Conservation (phyloP, 30 jellyfish, hydroid and myxozoan genomes). For the Aurelia sp. region DNA sequence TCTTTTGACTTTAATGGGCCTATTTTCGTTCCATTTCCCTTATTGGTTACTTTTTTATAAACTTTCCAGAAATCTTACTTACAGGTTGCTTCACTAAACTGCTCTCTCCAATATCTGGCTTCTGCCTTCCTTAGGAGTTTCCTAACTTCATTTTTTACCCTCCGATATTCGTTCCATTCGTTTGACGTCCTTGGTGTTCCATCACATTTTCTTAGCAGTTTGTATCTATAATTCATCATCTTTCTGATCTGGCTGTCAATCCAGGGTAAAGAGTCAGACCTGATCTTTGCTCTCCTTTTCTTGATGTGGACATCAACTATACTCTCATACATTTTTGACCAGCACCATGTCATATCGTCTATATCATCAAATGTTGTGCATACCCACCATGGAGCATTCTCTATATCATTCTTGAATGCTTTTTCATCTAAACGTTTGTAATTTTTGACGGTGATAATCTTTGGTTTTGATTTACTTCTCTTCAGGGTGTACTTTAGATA, state of each 20-base stretch:
- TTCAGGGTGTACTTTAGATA: constrained; percentile 17
- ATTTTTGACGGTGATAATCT: too few relatives aligned
- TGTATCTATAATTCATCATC: too few relatives aligned
- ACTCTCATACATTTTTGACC: constrained; percentile 6
- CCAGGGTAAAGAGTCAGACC: background rate
- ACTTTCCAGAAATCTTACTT: constrained; percentile 41
- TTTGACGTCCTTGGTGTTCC: background rate
- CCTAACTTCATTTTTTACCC: background rate
- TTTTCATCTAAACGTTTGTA: too few relatives aligned
- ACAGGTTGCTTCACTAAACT: constrained; percentile 13
- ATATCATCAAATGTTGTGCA: constrained; percentile 18
- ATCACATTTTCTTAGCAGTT: background rate
- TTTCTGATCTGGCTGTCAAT: background rate
- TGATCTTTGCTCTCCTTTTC: background rate
- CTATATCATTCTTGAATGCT: constrained; percentile 46
- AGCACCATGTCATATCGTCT: background rate
- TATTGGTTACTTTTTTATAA: background rate
- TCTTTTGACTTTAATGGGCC: constrained; percentile 23
- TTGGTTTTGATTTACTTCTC: constrained; percentile 24
- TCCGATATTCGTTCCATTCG: background rate
- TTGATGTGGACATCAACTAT: constrained; percentile 36
- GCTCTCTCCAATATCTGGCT: constrained; percentile 29
- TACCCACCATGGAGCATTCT: constrained; percentile 57
- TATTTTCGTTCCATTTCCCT: background rate
- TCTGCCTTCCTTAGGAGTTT: background rate